phyloP scores from a whole-genome alignment of 1,140 invertebrate species.

The Limonius californicus region DNA sequence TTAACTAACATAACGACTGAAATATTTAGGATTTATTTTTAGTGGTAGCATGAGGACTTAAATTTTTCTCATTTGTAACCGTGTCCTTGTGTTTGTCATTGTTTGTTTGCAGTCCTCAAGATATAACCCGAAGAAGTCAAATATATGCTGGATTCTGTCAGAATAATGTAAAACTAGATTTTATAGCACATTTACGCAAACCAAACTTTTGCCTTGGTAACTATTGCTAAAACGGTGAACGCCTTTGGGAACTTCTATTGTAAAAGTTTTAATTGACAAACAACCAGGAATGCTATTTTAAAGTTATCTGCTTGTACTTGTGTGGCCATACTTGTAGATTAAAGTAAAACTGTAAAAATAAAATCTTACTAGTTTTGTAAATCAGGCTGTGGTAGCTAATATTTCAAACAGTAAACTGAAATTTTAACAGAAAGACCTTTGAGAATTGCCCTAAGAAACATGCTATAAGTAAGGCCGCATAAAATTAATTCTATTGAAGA shows the following conservation, averaged over 20 bases:
- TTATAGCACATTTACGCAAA: background rate
- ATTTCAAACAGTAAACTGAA: too few relatives aligned
- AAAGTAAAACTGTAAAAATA: too few relatives aligned
- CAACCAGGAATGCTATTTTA: background rate
- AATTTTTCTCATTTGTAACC: background rate
- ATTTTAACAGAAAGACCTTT: too few relatives aligned
- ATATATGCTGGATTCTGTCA: background rate
- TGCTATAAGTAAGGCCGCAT: too few relatives aligned
- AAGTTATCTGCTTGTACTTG: too few relatives aligned
- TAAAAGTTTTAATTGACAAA: too few relatives aligned
- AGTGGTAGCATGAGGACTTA: background rate
- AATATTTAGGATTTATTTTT: constrained; percentile 4
- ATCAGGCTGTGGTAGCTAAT: too few relatives aligned
- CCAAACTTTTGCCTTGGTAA: constrained; percentile 3
- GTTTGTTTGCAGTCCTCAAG: background rate
- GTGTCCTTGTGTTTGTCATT: background rate
- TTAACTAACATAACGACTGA: constrained; percentile 8
- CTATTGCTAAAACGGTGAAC: background rate
- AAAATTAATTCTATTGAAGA: too few relatives aligned
- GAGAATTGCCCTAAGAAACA: too few relatives aligned
- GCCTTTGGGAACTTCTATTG: background rate
- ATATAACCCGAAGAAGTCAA: too few relatives aligned
- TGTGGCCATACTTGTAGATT: too few relatives aligned
- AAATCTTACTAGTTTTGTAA: too few relatives aligned
- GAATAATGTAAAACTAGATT: background rate